Evolutionary conservation across 2,797 vertebrate genomes (phyloP).

Genomic region (Euthynnus affinis): DNA sequence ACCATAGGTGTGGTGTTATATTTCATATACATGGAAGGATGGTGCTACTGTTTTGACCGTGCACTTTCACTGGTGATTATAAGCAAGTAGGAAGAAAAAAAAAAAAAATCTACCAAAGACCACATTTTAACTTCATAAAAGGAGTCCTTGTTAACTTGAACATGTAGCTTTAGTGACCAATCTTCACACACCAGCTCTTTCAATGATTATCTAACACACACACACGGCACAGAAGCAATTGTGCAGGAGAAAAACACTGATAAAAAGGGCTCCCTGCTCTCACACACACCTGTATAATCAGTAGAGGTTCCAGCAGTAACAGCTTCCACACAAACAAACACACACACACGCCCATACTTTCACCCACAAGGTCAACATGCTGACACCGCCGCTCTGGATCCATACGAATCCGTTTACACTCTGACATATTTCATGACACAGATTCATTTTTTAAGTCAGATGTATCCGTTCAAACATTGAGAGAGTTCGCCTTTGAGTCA

Average conservation of each 20-base stretch:
- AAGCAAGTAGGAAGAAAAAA: not conserved
- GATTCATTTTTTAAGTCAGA: not conserved
- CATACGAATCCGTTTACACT: slow-evolving; percentile 18
- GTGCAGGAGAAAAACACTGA: slow-evolving; percentile 13
- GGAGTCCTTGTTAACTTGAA: not conserved
- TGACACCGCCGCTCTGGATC: slow-evolving; percentile 45
- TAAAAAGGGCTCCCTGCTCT: slow-evolving; percentile 31
- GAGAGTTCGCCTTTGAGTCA: not conserved
- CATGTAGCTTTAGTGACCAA: not conserved
- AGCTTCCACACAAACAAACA: slow-evolving; percentile 32
- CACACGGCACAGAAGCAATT: slow-evolving; percentile 6
- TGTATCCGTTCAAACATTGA: not conserved
- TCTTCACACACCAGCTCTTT: not conserved
- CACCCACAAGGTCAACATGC: slow-evolving; percentile 22
- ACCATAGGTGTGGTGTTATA: not conserved
- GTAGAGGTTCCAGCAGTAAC: slow-evolving; percentile 16
- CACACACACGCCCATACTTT: slow-evolving; percentile 41
- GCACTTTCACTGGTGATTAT: not conserved
- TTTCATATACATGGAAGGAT: not conserved
- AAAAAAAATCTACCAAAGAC: not conserved
- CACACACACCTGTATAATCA: slow-evolving; percentile 65
- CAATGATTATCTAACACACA: slow-evolving; percentile 5
- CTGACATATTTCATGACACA: not conserved
- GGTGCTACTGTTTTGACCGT: not conserved
- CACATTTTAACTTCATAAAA: not conserved